Conservation (phyloP, 2,888 invertebrate species). For the Eilema caniola region DNA sequence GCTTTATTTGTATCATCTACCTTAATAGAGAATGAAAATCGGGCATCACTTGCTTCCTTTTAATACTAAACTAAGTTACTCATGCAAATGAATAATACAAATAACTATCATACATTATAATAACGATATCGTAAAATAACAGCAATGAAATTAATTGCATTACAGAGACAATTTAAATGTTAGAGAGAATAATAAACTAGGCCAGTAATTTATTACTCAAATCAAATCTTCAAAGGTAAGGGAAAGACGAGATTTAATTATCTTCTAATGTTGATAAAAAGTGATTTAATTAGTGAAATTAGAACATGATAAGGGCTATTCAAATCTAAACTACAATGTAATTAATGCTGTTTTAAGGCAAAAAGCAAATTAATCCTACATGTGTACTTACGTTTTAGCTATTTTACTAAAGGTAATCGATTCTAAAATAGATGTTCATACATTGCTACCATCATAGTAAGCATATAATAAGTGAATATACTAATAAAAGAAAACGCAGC, state of each 20-base stretch:
- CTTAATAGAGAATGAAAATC: too few relatives aligned
- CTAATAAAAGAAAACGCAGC: background rate
- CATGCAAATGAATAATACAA: too few relatives aligned
- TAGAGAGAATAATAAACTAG: constrained; percentile 53
- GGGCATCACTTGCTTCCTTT: too few relatives aligned
- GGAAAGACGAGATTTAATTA: constrained; percentile 54
- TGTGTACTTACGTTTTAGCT: too few relatives aligned
- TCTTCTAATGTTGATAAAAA: constrained; percentile 55
- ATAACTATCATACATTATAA: too few relatives aligned
- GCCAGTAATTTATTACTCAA: constrained; percentile 63
- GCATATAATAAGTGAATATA: background rate
- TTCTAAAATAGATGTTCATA: background rate
- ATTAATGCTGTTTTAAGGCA: background rate
- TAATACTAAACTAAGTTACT: too few relatives aligned
- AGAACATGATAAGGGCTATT: constrained; percentile 15
- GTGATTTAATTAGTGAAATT: constrained; percentile 43
- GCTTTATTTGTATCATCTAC: too few relatives aligned
- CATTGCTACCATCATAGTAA: background rate
- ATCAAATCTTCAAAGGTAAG: constrained; percentile 65
- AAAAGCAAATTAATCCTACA: background rate
- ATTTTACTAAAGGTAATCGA: too few relatives aligned
- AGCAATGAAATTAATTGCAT: constrained; percentile 51
- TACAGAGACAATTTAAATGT: constrained; percentile 53
- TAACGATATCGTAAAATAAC: constrained; percentile 44
- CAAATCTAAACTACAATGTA: background rate